phyloP scores from a whole-genome alignment of 2,888 invertebrate species.

The Stenichneumon culpator region DNA sequence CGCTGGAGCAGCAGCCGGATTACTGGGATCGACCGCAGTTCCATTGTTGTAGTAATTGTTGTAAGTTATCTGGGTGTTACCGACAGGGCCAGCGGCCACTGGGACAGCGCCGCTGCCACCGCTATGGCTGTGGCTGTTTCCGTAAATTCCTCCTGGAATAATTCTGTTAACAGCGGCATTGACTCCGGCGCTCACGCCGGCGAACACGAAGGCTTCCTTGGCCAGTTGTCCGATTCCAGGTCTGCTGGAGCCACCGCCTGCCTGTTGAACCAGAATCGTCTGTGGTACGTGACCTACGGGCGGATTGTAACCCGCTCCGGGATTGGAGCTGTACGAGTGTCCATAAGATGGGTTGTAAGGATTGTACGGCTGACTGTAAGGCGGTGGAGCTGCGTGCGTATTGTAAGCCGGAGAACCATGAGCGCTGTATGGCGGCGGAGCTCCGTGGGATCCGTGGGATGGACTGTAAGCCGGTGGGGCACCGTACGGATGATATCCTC shows the following conservation, averaged over 20 bases:
- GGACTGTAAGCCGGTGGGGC: conserved; percentile 70
- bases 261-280: conserved; percentile 77
- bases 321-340: conserved; percentile 62
- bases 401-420: conserved; percentile 67
- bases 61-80: conserved; percentile 81
- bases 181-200: conserved; percentile 83
- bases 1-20: conserved; percentile 50
- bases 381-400: conserved; percentile 67
- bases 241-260: conserved; percentile 71
- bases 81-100: conserved; percentile 69
- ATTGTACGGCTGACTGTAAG: conserved; percentile 70
- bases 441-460: conserved; percentile 54
- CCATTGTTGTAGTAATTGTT: conserved; percentile 83
- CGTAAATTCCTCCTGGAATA: conserved; percentile 78
- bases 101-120: conserved; percentile 71
- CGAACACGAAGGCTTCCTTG: conserved; percentile 83
- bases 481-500: conserved; percentile 63
- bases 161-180: conserved; percentile 83
- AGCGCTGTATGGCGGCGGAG: conserved; percentile 59
- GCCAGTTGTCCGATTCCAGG: conserved; percentile 84
- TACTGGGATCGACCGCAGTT: conserved; percentile 64
- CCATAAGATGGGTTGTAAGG: conserved; percentile 73
- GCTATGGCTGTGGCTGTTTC: conserved; percentile 69
- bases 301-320: conserved; percentile 71
- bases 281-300: conserved; percentile 76